Conservation (phyloP, 2,113 vertebrate genomes). For the Dipodomys spectabilis region DNA sequence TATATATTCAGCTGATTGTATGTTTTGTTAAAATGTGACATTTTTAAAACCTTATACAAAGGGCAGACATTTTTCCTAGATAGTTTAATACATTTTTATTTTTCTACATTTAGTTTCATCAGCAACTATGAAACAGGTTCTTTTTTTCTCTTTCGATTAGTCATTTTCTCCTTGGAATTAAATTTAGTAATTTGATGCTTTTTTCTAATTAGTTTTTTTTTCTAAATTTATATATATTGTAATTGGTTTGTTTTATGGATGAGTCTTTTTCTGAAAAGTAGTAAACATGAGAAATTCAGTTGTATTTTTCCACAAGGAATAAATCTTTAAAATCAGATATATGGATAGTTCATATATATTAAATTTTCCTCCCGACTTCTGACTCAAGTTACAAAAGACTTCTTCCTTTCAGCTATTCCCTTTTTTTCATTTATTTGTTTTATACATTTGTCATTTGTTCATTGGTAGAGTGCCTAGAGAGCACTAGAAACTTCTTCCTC, state of each 20-base stretch:
- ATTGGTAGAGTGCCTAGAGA: background rate
- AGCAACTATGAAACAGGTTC: background rate
- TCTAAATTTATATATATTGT: background rate
- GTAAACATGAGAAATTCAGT: background rate
- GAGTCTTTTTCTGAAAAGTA: background rate
- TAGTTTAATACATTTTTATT: background rate
- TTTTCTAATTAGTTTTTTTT: background rate
- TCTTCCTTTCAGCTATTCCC: background rate
- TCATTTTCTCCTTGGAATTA: background rate
- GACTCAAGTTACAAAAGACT: background rate
- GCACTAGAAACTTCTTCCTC: background rate
- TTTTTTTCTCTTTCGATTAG: background rate
- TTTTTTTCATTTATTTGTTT: background rate
- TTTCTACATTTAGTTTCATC: constrained; percentile 25
- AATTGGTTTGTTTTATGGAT: background rate
- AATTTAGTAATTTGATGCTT: constrained; percentile 14
- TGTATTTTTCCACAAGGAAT: background rate
- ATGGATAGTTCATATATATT: background rate
- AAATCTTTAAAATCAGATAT: background rate
- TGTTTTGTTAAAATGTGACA: background rate
- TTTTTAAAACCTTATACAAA: background rate
- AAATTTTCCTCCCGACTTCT: background rate
- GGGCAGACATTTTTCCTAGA: background rate
- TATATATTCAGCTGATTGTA: background rate
- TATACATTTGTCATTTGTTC: background rate